Evolutionary conservation across 2,888 invertebrate genomes (phyloP), one percentile per base, ranked within the genome.

Genomic region (Plebejus melissa): DNA sequence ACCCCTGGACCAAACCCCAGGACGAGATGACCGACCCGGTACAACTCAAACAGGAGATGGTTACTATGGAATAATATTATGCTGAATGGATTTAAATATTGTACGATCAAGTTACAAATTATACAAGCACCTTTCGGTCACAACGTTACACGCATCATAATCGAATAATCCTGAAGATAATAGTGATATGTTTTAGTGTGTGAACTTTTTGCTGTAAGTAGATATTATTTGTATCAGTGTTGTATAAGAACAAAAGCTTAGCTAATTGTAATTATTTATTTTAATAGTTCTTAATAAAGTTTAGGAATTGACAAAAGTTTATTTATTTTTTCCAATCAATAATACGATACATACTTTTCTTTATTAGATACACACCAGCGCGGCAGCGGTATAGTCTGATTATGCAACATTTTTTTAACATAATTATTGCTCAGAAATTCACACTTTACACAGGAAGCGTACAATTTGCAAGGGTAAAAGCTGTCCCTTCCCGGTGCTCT

Each of bases 1-100:
- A 91, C 77, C 85, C 93, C 0, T 92, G 91, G 91, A 88, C 89
- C 0, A 92, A 92, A 74, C 90, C 90, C 65, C 65, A 65, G 65
- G 65, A 36, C 5, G 65, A 32, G 4, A 36, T 65, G 65, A 32
- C 13, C 13, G 65, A 65, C 2, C 78, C 82, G 74, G 71, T 81
- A 74, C 32, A 81, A 3, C 85, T 84, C 28, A 85, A 85, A 77
- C 80, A 78, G 74, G 84, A 83, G 13, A 22, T 74, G 2, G 41
- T 65, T 57, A 74, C 16, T 22, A 13, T 16, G n/a, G 65, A 74
- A 9, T 74, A 65, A n/a, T 16, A 16, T 28, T 16, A 16, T 28
- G 13, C 4, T 6, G 54, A n/a, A 60, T 60, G 4, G 6, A 5
- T 38, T 74, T 60, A 1, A 46, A 46, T 2, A 46, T 46, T 46